Evolutionary conservation across 2,888 invertebrate species (phyloP).

Genomic region (Napeogenes inachia): DNA sequence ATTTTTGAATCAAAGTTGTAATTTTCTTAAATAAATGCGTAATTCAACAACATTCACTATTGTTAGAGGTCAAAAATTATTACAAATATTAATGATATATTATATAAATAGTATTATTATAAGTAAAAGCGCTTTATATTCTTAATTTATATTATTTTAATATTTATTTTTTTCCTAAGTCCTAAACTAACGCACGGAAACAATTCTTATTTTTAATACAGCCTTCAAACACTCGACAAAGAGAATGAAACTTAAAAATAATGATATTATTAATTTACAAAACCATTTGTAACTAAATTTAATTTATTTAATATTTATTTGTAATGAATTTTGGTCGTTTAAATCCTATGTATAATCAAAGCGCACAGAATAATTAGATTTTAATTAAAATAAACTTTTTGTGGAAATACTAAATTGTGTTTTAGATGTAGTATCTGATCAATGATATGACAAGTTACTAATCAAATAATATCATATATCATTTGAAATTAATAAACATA

Average conservation of each 20-base stretch:
- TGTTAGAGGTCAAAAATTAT: conserved; percentile 33
- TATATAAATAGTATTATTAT: conserved; percentile 32
- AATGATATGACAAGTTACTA: too few relatives aligned
- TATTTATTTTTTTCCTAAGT: not conserved
- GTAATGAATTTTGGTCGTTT: conserved; percentile 38
- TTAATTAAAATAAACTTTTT: conserved; percentile 35
- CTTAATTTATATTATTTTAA: conserved; percentile 10
- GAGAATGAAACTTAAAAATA: conserved; percentile 18
- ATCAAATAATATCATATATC: too few relatives aligned
- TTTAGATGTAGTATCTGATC: conserved; percentile 24
- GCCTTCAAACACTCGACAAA: conserved; percentile 12
- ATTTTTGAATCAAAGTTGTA: too few relatives aligned
- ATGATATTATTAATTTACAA: too few relatives aligned
- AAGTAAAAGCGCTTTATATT: conserved; percentile 12
- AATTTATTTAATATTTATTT: conserved; percentile 26
- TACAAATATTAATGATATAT: conserved; percentile 35
- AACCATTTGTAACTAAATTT: too few relatives aligned
- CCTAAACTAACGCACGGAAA: not conserved
- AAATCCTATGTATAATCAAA: conserved; percentile 62
- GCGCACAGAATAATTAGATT: conserved; percentile 62
- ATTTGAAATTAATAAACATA: too few relatives aligned
- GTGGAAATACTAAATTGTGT: conserved; percentile 38
- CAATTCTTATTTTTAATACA: not conserved
- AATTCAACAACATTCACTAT: conserved; percentile 41
- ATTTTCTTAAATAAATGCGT: conserved; percentile 42